phyloP scores from a whole-genome alignment of 2,888 invertebrate species.

The Xestia c-nigrum region DNA sequence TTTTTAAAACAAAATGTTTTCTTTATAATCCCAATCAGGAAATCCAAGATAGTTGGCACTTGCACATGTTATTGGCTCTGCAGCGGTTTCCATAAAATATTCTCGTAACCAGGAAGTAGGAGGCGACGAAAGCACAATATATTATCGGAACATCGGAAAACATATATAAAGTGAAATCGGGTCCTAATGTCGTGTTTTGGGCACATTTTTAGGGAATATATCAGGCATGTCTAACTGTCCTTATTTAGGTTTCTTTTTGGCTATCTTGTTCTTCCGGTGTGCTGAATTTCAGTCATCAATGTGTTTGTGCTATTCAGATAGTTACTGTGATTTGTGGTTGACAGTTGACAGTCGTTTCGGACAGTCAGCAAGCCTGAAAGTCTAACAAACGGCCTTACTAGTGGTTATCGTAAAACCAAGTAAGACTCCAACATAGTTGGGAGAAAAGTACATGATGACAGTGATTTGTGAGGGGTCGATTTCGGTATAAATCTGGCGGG shows the following conservation, averaged over 20 bases:
- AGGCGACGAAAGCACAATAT: slow-evolving; percentile 64
- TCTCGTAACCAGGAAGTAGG: slow-evolving; percentile 59
- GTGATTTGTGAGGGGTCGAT: slow-evolving; percentile 29
- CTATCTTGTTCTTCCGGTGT: slow-evolving; percentile 52
- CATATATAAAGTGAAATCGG: slow-evolving; percentile 58
- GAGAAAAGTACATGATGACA: background rate
- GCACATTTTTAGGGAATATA: slow-evolving; percentile 59
- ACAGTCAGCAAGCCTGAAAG: background rate
- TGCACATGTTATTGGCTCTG: slow-evolving; percentile 62
- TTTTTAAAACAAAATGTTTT: too few species aligned
- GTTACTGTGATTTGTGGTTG: background rate
- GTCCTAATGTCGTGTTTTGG: slow-evolving; percentile 54
- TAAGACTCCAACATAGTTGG: background rate
- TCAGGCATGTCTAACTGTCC: slow-evolving; percentile 42
- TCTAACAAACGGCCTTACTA: background rate
- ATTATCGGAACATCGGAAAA: slow-evolving; percentile 67
- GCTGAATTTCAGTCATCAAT: slow-evolving; percentile 22
- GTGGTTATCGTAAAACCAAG: background rate
- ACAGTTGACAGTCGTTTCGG: background rate
- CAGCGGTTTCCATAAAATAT: slow-evolving; percentile 52
- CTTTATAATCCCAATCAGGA: slow-evolving; percentile 23
- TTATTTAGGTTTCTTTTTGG: slow-evolving; percentile 46
- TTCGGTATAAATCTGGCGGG: background rate
- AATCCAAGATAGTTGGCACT: slow-evolving; percentile 45
- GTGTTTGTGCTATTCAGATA: background rate